Evolutionary conservation across 2,888 invertebrate species (phyloP), one percentile per base, ranked within the genome.

Genomic region (Uloborus plumipes): DNA sequence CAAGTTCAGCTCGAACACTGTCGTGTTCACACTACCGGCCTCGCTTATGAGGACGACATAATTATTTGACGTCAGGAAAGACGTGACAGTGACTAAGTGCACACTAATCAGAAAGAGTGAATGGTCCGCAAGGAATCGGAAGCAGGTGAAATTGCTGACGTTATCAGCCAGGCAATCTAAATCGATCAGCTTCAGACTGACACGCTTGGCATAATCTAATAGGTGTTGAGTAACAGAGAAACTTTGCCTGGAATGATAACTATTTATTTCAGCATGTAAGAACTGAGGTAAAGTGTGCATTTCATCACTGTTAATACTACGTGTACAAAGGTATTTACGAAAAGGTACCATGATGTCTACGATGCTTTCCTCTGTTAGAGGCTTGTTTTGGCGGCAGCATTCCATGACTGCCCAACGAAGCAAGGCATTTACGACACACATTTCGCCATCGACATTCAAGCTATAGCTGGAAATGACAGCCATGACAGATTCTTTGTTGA

Each of bases 351-450:
- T 83, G 20, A 83, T 77, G 58, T 83, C 83, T 9, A 75, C 59
- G 31, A 83, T 77, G 16, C 83, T 83, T 66, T 83, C 83, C 51
- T 83, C 83, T 9, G 77, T 83, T 4, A 83, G 69, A 20, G 76
- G 83, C 67, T 83, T 83, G 18, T 83, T 83, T 73, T 83, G 77
- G 14, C 83, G 83, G 53, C 83, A 83, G 31, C 83, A 83, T 53
- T 83, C 83, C 83, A 83, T 83, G n/a, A 83, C 83, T 18, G 77
- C 83, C 83, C 83, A 83, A 31, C 83, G 83, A n/a, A 83, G 61
- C 31, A 83, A 67, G 9, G 83, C 83, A 62, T 83, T 83, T 20
- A 83, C 77, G 16, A 83, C 83, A 67, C 83, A 83, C 83, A 83
- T 83, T 51, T 83, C 83, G 4, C 77, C 67, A 53, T 83, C 83